Base-by-base conservation (phyloP, 1,140 invertebrate genomes). In the Temnothorax longispinosus region DNA sequence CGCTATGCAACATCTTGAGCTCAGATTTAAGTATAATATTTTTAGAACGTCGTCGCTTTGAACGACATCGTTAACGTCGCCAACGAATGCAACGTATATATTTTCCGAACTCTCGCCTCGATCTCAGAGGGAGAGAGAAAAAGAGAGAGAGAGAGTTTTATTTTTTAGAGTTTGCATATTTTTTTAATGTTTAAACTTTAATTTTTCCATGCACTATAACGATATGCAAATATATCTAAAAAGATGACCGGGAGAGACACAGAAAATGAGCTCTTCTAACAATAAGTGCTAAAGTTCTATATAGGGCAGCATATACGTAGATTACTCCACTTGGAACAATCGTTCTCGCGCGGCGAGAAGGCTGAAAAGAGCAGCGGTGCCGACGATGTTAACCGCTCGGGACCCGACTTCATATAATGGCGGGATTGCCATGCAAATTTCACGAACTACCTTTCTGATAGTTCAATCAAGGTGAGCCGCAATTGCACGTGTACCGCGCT, bases 21-120 rank as follows among this genome's bases (percentile, higher is more conserved):
- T 60, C 58, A 74, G 13, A 47, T 74, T 52, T 60, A 27, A 35
- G 35, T 56, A 77, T 71, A 58, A 86, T 80, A 38, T 41, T 82
- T 65, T 77, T 77, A 58, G 62, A 76, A 58, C 38, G 74, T 71
- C 75, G 56, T 65, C 54, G 56, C 75, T 41, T 69, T 15, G 15
- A 80, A 77, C 77, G 32, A 47, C 60, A 44, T 72, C 58, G 85
- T 82, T 67, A 86, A 41, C 67, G 4, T 81, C 44, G 47, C 35
- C 64, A 65, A 47, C 81, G 64, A 88, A 50, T 35, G 58, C 50
- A 74, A 88, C 64, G 69, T 82, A 86, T 88, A 76, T 77, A 80
- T 89, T 71, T 87, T 77, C 41, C 87, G 82, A 85, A 60, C 56
- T 85, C 81, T 89, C 77, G 74, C 60, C 38, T 6, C 38, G 38